Evolutionary conservation across 1,140 invertebrate species (phyloP), one percentile per base, ranked within the genome.

Genomic region (Heliothis virescens): DNA sequence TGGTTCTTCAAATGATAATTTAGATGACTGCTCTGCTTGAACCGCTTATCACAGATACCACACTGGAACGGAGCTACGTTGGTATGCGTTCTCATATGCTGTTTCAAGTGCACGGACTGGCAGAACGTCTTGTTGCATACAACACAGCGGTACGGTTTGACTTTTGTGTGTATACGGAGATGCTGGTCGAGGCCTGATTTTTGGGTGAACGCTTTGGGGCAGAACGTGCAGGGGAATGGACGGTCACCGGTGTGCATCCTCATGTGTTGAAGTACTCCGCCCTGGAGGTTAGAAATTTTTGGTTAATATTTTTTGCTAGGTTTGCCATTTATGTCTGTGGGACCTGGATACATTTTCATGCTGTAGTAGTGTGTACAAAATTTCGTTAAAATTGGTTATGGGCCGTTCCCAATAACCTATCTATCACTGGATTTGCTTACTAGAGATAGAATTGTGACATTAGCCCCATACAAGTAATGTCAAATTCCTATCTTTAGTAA

Each of bases 191-290:
- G 85, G 0, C 94, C 94, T 0, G 92, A 92, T 81, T 97, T 97
- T 90, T 98, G 98, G 13, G 98, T 97, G 94, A 99, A 99, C 1
- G 97, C 96, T 79, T 98, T 98, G 1, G 96, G 95, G 90, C 98
- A 99, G 15, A 97, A 94, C 0, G 96, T 96, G 89, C 98, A 99
- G 15, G 97, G 95, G 93, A 98, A 99, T 0, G 98, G 98, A 80
- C 98, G 97, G 60, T 97, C 97, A 59, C 92, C 92, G 0, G 94
- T 95, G 88, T 96, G 96, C 88, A 95, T 95, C 0, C 96, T 85
- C 85, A 95, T 94, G 86, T 97, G 96, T 60, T 95, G 94, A 3
- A 89, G 86, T 0, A 95, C 79, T 0, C 94, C 94, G 0, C 90
- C 93, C 79, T 90, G 85, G 41, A 53, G 18, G 21, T 26, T 26